Evolutionary conservation across 2,888 invertebrate genomes (phyloP).

Genomic region (Parnassius orleans): DNA sequence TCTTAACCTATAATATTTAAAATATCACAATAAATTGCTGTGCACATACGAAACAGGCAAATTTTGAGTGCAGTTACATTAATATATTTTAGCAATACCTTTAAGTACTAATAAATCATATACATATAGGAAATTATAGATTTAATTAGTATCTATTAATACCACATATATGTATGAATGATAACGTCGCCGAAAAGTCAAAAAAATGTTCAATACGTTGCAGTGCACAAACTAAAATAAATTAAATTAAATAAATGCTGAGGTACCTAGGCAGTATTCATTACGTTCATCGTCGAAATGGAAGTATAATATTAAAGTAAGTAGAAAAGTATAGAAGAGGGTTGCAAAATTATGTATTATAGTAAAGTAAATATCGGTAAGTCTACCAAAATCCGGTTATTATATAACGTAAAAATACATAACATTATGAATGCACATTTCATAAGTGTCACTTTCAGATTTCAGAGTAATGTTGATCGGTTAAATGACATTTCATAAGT

Average conservation of each 20-base stretch:
- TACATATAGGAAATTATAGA: slow-evolving; percentile 42
- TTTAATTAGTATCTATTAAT: slow-evolving; percentile 26
- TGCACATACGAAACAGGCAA: slow-evolving; percentile 82
- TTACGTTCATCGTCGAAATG: slow-evolving; percentile 21
- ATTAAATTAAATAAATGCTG: slow-evolving; percentile 15
- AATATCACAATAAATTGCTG: slow-evolving; percentile 82
- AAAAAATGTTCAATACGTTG: slow-evolving; percentile 1
- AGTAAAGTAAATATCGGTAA: no score
- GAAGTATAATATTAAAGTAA: slow-evolving; percentile 14
- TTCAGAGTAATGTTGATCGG: no score
- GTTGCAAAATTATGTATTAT: slow-evolving; percentile 5
- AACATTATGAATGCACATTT: no score
- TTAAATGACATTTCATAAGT: slow-evolving; percentile 9
- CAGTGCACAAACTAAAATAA: slow-evolving; percentile 15
- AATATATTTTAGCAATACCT: slow-evolving; percentile 59
- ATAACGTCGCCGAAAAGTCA: slow-evolving; percentile 21
- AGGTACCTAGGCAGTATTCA: slow-evolving; percentile 26
- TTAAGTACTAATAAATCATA: slow-evolving; percentile 59
- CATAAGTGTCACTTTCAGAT: no score
- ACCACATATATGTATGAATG: slow-evolving; percentile 12
- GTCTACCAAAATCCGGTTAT: no score
- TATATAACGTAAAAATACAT: no score
- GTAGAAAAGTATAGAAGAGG: slow-evolving; percentile 7
- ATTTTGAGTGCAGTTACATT: slow-evolving; percentile 79
- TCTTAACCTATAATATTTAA: slow-evolving; percentile 78